A percentile compares a stretch with the other conserved stretches of the same genome.
phyloP scores from a whole-genome alignment of 2,888 invertebrate species.

The Sphecodes monilicornis region DNA sequence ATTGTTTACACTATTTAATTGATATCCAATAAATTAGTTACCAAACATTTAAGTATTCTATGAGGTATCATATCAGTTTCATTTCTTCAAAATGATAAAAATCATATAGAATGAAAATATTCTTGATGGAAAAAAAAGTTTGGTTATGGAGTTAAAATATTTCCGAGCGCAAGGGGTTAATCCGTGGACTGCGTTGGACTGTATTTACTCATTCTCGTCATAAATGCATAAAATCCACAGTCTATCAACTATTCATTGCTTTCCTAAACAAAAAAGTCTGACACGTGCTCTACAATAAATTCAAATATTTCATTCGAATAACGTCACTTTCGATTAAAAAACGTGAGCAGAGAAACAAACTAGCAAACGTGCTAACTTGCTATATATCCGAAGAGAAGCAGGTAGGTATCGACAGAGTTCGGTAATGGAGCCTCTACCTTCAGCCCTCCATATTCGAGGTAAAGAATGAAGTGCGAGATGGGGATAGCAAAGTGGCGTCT shows the following conservation, averaged over 20 bases:
- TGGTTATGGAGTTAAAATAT: no score
- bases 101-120: no score
- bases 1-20: no score
- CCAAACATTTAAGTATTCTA: no score
- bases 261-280: neutral
- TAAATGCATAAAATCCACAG: neutral
- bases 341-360: neutral
- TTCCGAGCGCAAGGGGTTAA: no score
- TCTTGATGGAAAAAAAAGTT: no score
- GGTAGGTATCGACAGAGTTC: neutral
- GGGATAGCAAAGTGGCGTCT: conserved; percentile 62
- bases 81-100: no score
- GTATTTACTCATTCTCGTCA: no score
- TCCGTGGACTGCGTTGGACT: no score
- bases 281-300: neutral
- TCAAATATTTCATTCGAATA: neutral
- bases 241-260: neutral
- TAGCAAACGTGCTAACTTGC: neutral
- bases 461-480: conserved; percentile 53
- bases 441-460: neutral
- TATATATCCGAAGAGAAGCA: neutral
- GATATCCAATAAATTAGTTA: no score
- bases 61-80: no score
- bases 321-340: neutral
- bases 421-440: neutral